Percentiles rank a stretch among this genome's conserved stretches.
Conservation (phyloP, 2,113 vertebrate species). For the Notothenia rossii region DNA sequence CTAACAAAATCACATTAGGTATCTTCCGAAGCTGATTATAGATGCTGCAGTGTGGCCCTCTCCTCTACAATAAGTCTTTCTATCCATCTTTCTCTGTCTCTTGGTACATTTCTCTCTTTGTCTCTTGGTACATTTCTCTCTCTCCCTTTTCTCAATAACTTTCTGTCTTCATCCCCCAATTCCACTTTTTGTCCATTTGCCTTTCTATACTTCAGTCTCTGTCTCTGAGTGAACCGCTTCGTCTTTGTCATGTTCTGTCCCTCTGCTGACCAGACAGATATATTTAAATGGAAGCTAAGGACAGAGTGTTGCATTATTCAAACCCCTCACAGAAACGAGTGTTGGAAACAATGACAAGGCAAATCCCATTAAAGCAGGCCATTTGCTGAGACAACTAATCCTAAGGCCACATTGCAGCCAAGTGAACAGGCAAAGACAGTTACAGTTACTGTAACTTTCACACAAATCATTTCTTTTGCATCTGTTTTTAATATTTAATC, state of each 20-base stretch:
- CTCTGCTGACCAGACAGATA: slow-evolving; percentile 64
- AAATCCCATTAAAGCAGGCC: slow-evolving; percentile 56
- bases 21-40: slow-evolving; percentile 50
- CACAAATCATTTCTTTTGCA: neutral
- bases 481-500: neutral
- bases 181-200: slow-evolving; percentile 44
- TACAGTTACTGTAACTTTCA: neutral
- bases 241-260: slow-evolving; percentile 49
- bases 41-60: slow-evolving; percentile 38
- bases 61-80: slow-evolving; percentile 46
- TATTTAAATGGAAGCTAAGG: slow-evolving; percentile 57
- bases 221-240: slow-evolving; percentile 20
- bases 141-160: slow-evolving; percentile 3
- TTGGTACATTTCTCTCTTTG: slow-evolving; percentile 9
- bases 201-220: slow-evolving; percentile 36
- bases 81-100: slow-evolving; percentile 49
- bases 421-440: neutral
- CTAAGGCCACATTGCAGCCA: slow-evolving; percentile 2
- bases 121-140: slow-evolving; percentile 13
- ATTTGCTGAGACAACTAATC: slow-evolving; percentile 56
- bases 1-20: slow-evolving; percentile 68
- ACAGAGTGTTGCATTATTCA: slow-evolving; percentile 66
- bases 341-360: slow-evolving; percentile 49
- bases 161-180: slow-evolving; percentile 8
- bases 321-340: slow-evolving; percentile 28